Evolutionary conservation across 1,140 invertebrate genomes (phyloP).

Genomic region (Drosophila watanabei): DNA sequence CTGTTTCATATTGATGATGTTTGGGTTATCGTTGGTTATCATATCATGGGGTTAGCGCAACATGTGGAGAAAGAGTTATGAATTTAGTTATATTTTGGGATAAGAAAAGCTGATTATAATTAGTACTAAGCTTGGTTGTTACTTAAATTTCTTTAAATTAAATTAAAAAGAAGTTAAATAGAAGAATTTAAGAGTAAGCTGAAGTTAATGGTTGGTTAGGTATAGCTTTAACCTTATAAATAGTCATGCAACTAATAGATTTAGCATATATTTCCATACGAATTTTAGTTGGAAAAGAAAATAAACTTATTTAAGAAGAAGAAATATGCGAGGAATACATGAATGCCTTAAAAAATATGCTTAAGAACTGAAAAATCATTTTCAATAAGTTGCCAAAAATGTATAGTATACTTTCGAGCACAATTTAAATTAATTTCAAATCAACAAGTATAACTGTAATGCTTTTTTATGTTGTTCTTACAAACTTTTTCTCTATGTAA

Average conservation of each 20-base stretch:
- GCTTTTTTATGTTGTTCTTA: background rate
- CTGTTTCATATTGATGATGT: conserved; percentile 59
- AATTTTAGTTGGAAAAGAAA: no score
- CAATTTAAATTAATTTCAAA: background rate
- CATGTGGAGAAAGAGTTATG: conserved; percentile 59
- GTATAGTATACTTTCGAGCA: no score
- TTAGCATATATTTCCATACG: background rate
- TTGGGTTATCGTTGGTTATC: conserved; percentile 44
- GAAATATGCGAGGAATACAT: background rate
- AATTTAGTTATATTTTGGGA: conserved; percentile 5
- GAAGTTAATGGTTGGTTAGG: background rate
- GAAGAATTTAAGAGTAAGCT: background rate
- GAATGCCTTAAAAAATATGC: background rate
- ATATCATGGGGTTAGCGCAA: conserved; percentile 54
- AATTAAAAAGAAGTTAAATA: no score
- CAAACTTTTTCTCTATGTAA: no score
- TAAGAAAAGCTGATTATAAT: conserved; percentile 1
- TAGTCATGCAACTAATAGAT: background rate
- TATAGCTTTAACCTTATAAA: background rate
- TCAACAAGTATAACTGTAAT: background rate
- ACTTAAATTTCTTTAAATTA: background rate
- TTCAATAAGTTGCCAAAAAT: no score
- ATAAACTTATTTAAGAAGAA: background rate
- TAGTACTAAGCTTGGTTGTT: background rate
- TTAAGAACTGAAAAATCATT: background rate